phyloP scores from a whole-genome alignment of 2,113 vertebrate species.

The Columbina picui region DNA sequence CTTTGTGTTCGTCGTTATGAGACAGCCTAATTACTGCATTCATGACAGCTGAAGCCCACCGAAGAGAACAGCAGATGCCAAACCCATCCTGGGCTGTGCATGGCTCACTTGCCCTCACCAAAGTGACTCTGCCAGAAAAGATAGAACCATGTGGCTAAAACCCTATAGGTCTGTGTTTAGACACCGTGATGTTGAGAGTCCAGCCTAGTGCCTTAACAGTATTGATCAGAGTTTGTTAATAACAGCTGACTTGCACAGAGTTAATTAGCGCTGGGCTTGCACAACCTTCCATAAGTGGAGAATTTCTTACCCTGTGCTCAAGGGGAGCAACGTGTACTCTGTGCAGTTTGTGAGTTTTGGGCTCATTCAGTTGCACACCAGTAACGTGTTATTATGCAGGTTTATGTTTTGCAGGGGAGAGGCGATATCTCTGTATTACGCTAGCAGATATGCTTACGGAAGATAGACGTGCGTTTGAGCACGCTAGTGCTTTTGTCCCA shows the following conservation, averaged over 20 bases:
- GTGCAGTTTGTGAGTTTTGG: rapidly evolving
- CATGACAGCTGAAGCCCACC: neutral
- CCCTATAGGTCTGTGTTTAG: neutral
- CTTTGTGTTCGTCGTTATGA: neutral
- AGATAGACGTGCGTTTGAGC: neutral
- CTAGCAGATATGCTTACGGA: neutral
- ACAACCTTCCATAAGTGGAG: neutral
- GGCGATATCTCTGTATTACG: neutral
- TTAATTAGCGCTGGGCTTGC: neutral
- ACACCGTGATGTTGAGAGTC: neutral
- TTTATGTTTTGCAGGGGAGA: neutral
- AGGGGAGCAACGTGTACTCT: rapidly evolving
- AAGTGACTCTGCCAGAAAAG: neutral
- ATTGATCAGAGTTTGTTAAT: neutral
- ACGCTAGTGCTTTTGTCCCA: rapidly evolving
- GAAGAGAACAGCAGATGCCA: neutral
- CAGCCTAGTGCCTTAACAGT: neutral
- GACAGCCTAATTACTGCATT: neutral
- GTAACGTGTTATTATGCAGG: rapidly evolving
- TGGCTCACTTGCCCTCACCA: neutral
- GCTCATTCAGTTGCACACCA: rapidly evolving
- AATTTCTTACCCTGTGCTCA: neutral
- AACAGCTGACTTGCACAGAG: neutral
- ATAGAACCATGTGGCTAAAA: neutral
- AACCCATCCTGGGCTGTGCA: rapidly evolving